Percentiles rank a stretch among this genome's conserved stretches.
These are phyloP conservation scores for Pseudopipra pipra DNA, from an alignment of 2,113 vertebrate genomes.

Conservation along the genomic window DNA sequence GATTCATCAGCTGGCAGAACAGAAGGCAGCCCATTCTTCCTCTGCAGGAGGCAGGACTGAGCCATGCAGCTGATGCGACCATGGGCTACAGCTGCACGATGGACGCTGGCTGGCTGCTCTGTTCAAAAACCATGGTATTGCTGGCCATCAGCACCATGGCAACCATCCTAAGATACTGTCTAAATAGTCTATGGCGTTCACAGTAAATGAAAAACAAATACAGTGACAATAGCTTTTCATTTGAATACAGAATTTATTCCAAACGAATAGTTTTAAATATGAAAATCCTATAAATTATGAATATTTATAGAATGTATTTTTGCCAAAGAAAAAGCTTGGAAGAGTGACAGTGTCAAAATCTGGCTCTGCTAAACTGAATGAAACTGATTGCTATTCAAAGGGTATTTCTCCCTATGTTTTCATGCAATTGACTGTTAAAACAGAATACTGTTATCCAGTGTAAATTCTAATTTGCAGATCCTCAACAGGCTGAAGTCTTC, in stretches of 20 bases:
- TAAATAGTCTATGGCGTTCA: neutral
- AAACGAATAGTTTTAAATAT: neutral
- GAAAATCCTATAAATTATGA: constrained; percentile 2
- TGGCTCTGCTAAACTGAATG: neutral
- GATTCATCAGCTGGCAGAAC: neutral
- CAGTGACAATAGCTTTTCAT: neutral
- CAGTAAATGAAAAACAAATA: neutral
- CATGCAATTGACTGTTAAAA: neutral
- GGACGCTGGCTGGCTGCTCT: neutral
- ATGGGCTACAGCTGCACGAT: rapidly evolving
- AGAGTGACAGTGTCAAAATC: neutral
- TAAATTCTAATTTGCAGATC: neutral
- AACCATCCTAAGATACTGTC: neutral
- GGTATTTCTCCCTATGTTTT: neutral
- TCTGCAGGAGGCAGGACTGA: neutral
- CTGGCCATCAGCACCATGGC: neutral
- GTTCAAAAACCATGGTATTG: neutral
- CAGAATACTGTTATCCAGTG: neutral
- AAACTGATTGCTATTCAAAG: neutral
- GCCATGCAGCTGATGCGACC: neutral
- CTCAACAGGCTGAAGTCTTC: neutral
- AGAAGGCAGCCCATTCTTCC: neutral
- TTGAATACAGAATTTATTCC: constrained; percentile 14
- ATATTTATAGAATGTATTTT: neutral
- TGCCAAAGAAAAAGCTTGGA: neutral